phyloP scores from a whole-genome alignment of 2,797 vertebrate genomes.

The Vireo griseus region DNA sequence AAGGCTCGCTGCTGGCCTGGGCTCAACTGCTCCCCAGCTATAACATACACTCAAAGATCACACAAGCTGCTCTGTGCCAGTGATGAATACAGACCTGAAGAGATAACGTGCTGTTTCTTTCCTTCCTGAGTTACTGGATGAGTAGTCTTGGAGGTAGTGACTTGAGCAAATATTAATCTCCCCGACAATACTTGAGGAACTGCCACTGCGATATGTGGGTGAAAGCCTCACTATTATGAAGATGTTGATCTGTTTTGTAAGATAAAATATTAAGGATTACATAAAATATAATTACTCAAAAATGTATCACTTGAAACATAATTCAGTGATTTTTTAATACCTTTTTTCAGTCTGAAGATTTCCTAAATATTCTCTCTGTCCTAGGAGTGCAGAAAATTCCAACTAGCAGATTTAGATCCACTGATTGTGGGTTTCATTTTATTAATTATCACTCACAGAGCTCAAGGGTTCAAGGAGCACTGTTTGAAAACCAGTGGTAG shows the following conservation, averaged over 20 bases:
- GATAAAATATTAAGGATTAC: neutral
- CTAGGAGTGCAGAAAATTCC: neutral
- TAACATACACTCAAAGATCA: neutral
- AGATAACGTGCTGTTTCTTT: fast-evolving
- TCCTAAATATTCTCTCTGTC: neutral
- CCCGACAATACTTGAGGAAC: neutral
- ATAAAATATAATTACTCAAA: neutral
- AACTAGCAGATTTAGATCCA: neutral
- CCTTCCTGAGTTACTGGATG: neutral
- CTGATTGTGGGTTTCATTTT: neutral
- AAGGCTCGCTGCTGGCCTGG: neutral
- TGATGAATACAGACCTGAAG: neutral
- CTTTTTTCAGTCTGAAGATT: neutral
- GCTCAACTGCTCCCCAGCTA: neutral
- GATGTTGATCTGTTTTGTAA: neutral
- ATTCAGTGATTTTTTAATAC: neutral
- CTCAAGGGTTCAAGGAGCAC: neutral
- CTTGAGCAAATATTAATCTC: neutral
- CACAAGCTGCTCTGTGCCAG: fast-evolving
- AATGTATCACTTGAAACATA: neutral
- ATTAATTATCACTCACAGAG: neutral
- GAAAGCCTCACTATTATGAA: neutral
- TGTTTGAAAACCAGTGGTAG: neutral
- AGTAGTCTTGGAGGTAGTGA: neutral
- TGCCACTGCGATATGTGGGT: neutral